Base-by-base conservation (phyloP, 2,113 vertebrate genomes). In the Antennarius striatus region DNA sequence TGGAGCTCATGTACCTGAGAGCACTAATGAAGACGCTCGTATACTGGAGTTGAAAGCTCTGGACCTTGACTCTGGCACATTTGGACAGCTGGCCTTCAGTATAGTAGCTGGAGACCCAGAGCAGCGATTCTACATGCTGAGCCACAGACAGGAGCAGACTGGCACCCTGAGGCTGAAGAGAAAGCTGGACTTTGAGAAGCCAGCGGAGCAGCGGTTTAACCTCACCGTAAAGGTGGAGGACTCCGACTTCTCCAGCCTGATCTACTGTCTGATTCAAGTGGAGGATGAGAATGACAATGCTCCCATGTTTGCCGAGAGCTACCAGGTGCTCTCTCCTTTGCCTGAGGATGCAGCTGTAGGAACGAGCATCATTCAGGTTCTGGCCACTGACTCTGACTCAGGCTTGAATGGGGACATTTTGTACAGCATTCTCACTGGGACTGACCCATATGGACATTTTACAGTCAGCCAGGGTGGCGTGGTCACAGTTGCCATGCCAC, bases 281-380 rank as follows among this genome's bases (percentile, higher is more conserved):
- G 92, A 95, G 72, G 95, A 97, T 61, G 92, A 90, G 49, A 97
- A 97, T 46, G 95, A 96, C 77, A 94, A 97, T 63, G 81, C 90
- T 10, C 95, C 95, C 0, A 82, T 90, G 61, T 97, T 97, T 58
- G 84, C 71, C 65, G 93, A 91, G 2, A 85, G 72, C 36, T 90
- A 92, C 32, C 77, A 93, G 56, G 83, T 86, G 15, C 70, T 93
- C 15, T 56, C 79, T 4, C 86, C 94, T 60, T 40, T 96, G 9
- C 86, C 91, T 7, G 95, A 97, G 84, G 94, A 95, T 0, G 22
- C 71, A 1, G 63, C 91, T 12, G 51, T 92, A 39, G 95, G 94
- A 65, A 92, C 91, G 47, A 94, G 90, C n/a, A 53, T 96, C 48
- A 65, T 90, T 36, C 93, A 90, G 29, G 91, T 95, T 8, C 76